Conservation (phyloP, 2,797 vertebrate genomes). For the Takifugu ocellatus region DNA sequence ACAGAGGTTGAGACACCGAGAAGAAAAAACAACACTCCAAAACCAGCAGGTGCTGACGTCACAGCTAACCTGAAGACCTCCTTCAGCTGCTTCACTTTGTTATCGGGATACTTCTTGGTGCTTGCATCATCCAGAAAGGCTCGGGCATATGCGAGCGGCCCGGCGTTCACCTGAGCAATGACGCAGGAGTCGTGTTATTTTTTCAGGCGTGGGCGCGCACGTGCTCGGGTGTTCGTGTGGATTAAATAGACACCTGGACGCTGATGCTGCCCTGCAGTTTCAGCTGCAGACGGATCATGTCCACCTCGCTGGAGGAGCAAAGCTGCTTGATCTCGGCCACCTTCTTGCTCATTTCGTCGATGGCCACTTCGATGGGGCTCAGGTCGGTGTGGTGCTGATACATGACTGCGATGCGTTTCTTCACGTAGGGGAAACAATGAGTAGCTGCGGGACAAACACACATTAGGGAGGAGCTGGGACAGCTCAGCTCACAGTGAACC, state of each 20-base stretch:
- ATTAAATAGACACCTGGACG: constrained; percentile 82
- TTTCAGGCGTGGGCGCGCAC: background rate
- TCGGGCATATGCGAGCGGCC: constrained; percentile 92
- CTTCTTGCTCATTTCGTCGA: constrained; percentile 97
- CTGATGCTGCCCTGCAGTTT: constrained; percentile 97
- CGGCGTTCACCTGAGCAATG: constrained; percentile 87
- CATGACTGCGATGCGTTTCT: constrained; percentile 96
- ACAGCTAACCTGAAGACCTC: constrained; percentile 91
- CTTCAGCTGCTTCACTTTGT: constrained; percentile 95
- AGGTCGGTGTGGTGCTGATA: constrained; percentile 96
- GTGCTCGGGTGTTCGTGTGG: background rate
- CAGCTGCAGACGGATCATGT: constrained; percentile 97
- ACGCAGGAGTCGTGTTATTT: background rate
- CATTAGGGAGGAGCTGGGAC: background rate
- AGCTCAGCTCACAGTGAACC: background rate
- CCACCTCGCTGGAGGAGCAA: constrained; percentile 89
- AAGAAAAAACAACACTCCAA: background rate
- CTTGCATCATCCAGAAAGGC: constrained; percentile 92
- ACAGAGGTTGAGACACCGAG: constrained; percentile 2
- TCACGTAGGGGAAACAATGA: constrained; percentile 96
- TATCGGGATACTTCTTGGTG: constrained; percentile 93
- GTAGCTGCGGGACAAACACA: constrained; percentile 77
- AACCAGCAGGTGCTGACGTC: background rate
- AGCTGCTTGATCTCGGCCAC: constrained; percentile 90
- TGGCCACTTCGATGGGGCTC: constrained; percentile 96